These are phyloP conservation scores for Ammodramus savannarum DNA, from an alignment of 2,113 vertebrate genomes.

Conservation along the genomic window DNA sequence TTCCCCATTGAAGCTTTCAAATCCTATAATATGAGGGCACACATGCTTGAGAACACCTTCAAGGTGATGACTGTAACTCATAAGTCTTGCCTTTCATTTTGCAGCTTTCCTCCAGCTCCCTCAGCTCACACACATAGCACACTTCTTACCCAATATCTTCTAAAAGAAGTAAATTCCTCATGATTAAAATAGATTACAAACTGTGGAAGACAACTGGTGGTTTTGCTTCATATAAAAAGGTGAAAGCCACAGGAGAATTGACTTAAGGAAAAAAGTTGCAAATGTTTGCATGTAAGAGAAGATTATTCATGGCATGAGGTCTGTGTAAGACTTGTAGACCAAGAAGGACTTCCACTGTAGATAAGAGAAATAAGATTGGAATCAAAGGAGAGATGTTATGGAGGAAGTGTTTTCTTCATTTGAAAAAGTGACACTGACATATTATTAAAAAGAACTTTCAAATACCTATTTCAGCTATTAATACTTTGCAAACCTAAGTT, in stretches of 20 bases:
- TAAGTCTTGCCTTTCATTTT: slow-evolving; percentile 46
- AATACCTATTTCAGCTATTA: slow-evolving; percentile 7
- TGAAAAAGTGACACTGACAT: not conserved
- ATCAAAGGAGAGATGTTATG: slow-evolving; percentile 26
- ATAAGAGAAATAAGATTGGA: slow-evolving; percentile 55
- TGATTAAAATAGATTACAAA: not conserved
- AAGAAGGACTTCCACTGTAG: slow-evolving; percentile 10
- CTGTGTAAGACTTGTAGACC: slow-evolving; percentile 28
- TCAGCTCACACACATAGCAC: not conserved
- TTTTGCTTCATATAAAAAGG: not conserved
- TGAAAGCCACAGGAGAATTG: not conserved
- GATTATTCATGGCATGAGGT: slow-evolving; percentile 27
- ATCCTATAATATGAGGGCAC: not conserved
- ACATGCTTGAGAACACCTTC: slow-evolving; percentile 18
- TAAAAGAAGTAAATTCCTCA: slow-evolving; percentile 49
- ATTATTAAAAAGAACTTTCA: slow-evolving; percentile 32
- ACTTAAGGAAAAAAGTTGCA: slow-evolving; percentile 10
- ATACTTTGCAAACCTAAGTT: slow-evolving; percentile 47
- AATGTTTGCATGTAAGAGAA: slow-evolving; percentile 47
- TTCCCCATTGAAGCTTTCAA: not conserved
- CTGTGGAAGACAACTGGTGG: not conserved
- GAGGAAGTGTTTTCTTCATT: slow-evolving; percentile 46
- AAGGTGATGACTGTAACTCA: slow-evolving; percentile 38
- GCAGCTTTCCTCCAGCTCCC: not conserved
- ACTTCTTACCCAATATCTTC: slow-evolving; percentile 44